phyloP scores from a whole-genome alignment of 1,140 invertebrate species.

The Probaryconus sp. region DNA sequence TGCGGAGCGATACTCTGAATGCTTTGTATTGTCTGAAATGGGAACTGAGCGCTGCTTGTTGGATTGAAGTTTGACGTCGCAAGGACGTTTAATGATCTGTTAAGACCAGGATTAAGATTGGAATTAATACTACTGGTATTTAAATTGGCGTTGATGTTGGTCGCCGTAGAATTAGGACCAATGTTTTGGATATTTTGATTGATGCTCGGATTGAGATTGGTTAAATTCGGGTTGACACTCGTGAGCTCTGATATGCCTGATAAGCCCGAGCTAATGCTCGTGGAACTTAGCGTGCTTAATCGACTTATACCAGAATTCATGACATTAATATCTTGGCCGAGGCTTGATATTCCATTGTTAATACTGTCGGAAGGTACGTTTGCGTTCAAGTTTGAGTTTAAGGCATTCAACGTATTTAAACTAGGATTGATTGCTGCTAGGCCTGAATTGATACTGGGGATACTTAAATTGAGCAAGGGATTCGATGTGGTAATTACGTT shows the following conservation, averaged over 20 bases:
- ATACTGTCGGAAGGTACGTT: conserved; percentile 76
- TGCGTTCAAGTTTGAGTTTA: conserved; percentile 73
- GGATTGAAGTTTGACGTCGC: conserved; percentile 71
- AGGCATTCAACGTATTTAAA: conserved; percentile 74
- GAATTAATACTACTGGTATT: conserved; percentile 66
- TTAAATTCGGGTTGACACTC: conserved; percentile 72
- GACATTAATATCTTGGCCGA: conserved; percentile 74
- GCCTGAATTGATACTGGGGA: conserved; percentile 75
- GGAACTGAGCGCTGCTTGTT: conserved; percentile 69
- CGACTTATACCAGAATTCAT: conserved; percentile 73
- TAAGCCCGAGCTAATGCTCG: conserved; percentile 72
- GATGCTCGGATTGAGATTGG: conserved; percentile 69
- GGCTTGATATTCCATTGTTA: conserved; percentile 72
- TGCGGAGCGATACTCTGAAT: conserved; percentile 76
- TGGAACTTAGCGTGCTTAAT: conserved; percentile 71
- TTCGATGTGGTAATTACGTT: conserved; percentile 78
- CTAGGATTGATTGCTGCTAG: conserved; percentile 76
- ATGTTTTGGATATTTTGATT: conserved; percentile 71
- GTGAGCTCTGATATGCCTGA: conserved; percentile 70
- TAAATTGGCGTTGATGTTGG: conserved; percentile 53
- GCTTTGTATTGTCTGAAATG: conserved; percentile 75
- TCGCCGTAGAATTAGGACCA: conserved; percentile 43
- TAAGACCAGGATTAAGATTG: conserved; percentile 69
- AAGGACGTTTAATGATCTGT: conserved; percentile 69
- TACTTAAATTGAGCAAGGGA: conserved; percentile 76